Evolutionary conservation across 2,797 vertebrate genomes (phyloP), one percentile per base, ranked within the genome.

Genomic region (Cheirogaleus major): DNA sequence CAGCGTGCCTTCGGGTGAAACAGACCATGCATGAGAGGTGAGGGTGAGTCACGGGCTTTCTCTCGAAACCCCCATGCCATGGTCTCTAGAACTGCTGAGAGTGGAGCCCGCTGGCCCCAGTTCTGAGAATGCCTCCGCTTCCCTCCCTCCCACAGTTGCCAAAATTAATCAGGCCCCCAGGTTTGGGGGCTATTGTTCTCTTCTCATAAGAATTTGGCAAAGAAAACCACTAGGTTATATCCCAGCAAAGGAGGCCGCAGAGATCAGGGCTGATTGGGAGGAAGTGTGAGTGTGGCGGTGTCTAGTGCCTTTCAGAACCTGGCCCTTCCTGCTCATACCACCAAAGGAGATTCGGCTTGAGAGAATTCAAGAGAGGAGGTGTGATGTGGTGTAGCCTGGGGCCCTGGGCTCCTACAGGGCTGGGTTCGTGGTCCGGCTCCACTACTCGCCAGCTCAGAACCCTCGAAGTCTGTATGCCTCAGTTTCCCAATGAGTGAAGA

Each of bases 31-130:
- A 17, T 25, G 25, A 61, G 84, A 91, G 61, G 48, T 25, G 41
- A 88, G 55, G 23, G 61, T 92, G 96, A 96, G 79, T 95, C 95
- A 95, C 45, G 38, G 35, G 30, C 63, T 93, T 94, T 93, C 93
- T 89, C 76, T 83, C 35, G 59, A 79, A 86, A 95, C 57, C 5
- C 25, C 12, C 0, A 0, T 35, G 59, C 84, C 78, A 1, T 63
- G 85, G 41, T 89, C 30, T 97, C 65, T 87, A 93, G 91, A 92
- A 79, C 48, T 70, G 85, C 87, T 70, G 63, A 91, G 57, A 20
- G 14, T 72, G 75, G 90, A 81, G 88, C 59, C 78, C 0, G 27
- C 69, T 18, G 3, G 65, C 73, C 38, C 50, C 41, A 70, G 63
- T 96, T 97, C 96, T 76, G 45, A 93, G 95, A 96, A 95, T 27